phyloP scores from a whole-genome alignment of 2,888 invertebrate genomes.

The Dinocampus coccinellae region DNA sequence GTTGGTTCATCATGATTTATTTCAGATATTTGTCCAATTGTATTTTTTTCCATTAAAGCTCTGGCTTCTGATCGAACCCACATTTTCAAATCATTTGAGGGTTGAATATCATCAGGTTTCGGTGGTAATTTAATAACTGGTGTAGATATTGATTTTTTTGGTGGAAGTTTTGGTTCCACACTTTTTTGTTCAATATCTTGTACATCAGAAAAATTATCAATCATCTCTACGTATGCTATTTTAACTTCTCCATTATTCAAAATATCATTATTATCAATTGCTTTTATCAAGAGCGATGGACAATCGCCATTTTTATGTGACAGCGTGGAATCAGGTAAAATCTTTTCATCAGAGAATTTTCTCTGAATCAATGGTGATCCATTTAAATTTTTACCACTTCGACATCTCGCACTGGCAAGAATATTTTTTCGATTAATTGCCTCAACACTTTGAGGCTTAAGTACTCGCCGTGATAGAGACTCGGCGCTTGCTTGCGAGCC shows the following conservation, averaged over 20 bases:
- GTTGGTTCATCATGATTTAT: background rate
- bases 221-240: slow-evolving; percentile 63
- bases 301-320: slow-evolving; percentile 42
- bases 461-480: slow-evolving; percentile 73
- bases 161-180: slow-evolving; percentile 46
- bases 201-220: slow-evolving; percentile 60
- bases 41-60: slow-evolving; percentile 44
- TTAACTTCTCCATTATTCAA: slow-evolving; percentile 51
- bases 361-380: slow-evolving; percentile 82
- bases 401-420: slow-evolving; percentile 86
- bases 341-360: slow-evolving; percentile 72
- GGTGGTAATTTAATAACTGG: slow-evolving; percentile 65
- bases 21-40: slow-evolving; percentile 11
- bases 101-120: slow-evolving; percentile 57
- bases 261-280: slow-evolving; percentile 36
- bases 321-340: slow-evolving; percentile 41
- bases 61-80: slow-evolving; percentile 61
- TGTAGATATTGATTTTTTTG: slow-evolving; percentile 10
- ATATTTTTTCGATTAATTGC: slow-evolving; percentile 90
- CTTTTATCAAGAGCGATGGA: background rate
- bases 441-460: slow-evolving; percentile 85
- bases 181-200: slow-evolving; percentile 67
- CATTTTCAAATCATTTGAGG: slow-evolving; percentile 60
- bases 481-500: slow-evolving; percentile 79
- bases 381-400: slow-evolving; percentile 83